These are phyloP conservation scores for Rhamnusium bicolor DNA, from an alignment of 2,888 invertebrate species.

Conservation along the genomic window DNA sequence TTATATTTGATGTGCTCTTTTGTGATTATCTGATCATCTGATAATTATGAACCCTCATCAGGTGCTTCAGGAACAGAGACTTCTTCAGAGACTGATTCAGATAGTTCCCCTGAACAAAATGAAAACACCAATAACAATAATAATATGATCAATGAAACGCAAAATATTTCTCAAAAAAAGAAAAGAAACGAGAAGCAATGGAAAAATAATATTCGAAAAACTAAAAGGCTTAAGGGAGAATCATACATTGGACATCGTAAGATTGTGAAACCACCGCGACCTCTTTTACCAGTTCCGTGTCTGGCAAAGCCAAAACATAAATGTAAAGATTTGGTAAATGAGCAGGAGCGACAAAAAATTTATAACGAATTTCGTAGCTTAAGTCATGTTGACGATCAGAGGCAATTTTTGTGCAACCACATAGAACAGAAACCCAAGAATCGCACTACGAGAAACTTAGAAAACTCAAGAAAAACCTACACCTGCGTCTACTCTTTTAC, in stretches of 20 bases:
- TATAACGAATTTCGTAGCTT: constrained; percentile 46
- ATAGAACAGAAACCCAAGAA: constrained; percentile 45
- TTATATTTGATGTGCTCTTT: too few relatives aligned
- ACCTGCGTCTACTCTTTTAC: constrained; percentile 31
- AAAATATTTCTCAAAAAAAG: too few relatives aligned
- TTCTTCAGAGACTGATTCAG: too few relatives aligned
- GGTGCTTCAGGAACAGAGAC: too few relatives aligned
- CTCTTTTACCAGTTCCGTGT: constrained; percentile 49
- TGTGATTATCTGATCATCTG: constrained; percentile 26
- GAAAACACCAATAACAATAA: too few relatives aligned
- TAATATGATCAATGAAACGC: too few relatives aligned
- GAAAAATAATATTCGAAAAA: constrained; percentile 31
- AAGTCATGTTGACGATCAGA: constrained; percentile 48
- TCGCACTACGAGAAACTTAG: constrained; percentile 45
- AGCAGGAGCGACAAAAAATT: constrained; percentile 39
- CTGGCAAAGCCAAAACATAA: constrained; percentile 50
- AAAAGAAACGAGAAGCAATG: too few relatives aligned
- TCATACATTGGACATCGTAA: constrained; percentile 39
- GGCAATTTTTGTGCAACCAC: constrained; percentile 49
- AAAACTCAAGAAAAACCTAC: constrained; percentile 45
- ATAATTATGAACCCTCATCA: constrained; percentile 21
- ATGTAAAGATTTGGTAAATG: constrained; percentile 46
- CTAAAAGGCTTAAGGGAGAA: constrained; percentile 39
- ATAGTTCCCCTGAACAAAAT: too few relatives aligned
- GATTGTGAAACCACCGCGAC: constrained; percentile 29